Conservation (phyloP, 1,140 invertebrate species). For the Drosophila seguyi region DNA sequence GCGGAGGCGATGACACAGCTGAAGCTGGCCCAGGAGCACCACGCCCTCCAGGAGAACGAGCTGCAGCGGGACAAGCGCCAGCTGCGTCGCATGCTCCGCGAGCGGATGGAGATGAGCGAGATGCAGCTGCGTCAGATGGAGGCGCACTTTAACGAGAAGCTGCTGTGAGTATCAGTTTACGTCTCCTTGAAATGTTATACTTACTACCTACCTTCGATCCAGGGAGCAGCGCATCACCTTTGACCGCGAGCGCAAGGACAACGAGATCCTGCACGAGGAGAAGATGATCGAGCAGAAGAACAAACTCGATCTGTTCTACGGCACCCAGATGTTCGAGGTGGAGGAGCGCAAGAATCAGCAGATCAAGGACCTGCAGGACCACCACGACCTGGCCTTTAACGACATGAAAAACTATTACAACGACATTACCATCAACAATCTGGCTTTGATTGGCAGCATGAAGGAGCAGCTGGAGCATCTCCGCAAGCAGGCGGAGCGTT, state of each 20-base stretch:
- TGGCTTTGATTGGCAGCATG: conserved; percentile 92
- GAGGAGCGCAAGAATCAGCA: conserved; percentile 96
- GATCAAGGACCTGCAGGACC: conserved; percentile 91
- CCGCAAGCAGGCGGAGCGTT: conserved; percentile 92
- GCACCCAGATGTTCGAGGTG: conserved; percentile 93
- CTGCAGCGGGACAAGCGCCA: conserved; percentile 92
- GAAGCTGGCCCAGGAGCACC: conserved; percentile 91
- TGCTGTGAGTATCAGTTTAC: conserved; percentile 86
- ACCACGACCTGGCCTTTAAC: conserved; percentile 93
- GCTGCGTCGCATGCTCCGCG: conserved; percentile 90
- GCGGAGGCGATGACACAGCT: conserved; percentile 91
- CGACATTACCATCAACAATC: conserved; percentile 96
- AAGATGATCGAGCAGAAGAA: conserved; percentile 90
- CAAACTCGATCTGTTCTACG: conserved; percentile 91
- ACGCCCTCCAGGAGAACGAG: conserved; percentile 90
- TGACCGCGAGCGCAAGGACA: conserved; percentile 90
- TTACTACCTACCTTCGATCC: conserved; percentile 3
- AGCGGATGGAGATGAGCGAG: conserved; percentile 87
- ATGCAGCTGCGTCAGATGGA: conserved; percentile 80
- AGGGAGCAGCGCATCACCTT: conserved; percentile 83
- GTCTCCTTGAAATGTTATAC: not conserved
- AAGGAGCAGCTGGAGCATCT: conserved; percentile 95
- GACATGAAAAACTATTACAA: conserved; percentile 98
- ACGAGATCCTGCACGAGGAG: conserved; percentile 93
- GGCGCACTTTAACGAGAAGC: conserved; percentile 86